These are phyloP conservation scores for Thysanoteuthis rhombus DNA, from an alignment of 2,888 invertebrate genomes.

Conservation along the genomic window DNA sequence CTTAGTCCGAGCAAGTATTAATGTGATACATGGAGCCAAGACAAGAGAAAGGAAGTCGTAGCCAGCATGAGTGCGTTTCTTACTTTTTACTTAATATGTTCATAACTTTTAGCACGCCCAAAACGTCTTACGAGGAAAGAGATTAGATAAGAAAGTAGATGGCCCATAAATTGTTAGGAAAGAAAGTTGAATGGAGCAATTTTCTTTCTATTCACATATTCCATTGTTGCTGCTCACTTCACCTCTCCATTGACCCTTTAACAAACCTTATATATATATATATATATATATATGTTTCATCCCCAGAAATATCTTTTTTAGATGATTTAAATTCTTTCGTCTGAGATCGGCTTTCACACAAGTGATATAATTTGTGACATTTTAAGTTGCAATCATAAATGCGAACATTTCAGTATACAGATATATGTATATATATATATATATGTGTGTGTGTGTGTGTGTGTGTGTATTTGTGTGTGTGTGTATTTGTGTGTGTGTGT, in stretches of 20 bases:
- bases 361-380: not conserved
- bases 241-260: not conserved
- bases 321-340: not conserved
- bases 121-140: not conserved
- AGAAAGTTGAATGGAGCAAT: not conserved
- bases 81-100: not conserved
- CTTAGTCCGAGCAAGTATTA: too few species aligned
- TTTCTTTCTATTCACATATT: not conserved
- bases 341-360: not conserved
- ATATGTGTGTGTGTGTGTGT: not conserved
- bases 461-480: not conserved
- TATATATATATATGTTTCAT: not conserved
- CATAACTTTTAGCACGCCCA: not conserved
- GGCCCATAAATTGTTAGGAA: not conserved
- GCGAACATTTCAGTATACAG: not conserved
- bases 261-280: not conserved
- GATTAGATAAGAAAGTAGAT: not conserved
- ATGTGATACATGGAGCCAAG: too few species aligned
- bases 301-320: not conserved
- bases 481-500: not conserved
- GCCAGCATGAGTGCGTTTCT: too few species aligned
- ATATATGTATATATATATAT: not conserved
- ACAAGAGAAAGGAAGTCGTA: too few species aligned
- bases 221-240: not conserved
- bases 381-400: not conserved